Evolutionary conservation across 2,888 invertebrate species (phyloP).

Genomic region (Ophion ventricosus): DNA sequence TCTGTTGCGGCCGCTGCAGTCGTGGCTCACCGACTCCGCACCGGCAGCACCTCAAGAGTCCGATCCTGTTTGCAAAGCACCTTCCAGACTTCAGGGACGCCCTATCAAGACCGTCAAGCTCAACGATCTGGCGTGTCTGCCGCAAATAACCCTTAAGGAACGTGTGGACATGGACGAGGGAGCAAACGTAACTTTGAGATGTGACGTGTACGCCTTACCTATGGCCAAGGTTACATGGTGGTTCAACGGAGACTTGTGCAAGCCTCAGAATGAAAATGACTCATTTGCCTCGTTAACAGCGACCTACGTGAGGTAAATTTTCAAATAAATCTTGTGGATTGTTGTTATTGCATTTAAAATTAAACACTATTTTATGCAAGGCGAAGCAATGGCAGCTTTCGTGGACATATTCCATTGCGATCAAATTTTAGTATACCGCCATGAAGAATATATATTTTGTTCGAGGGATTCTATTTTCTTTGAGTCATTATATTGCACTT

Average conservation of each 20-base stretch:
- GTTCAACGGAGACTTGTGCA: constrained; percentile 89
- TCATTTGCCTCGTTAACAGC: constrained; percentile 70
- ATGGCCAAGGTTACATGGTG: constrained; percentile 93
- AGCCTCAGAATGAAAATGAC: constrained; percentile 88
- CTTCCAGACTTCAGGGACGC: constrained; percentile 87
- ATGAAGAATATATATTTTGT: background rate
- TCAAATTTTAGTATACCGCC: constrained; percentile 10
- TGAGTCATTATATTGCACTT: constrained; percentile 53
- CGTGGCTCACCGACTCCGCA: constrained; percentile 88
- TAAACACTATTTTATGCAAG: background rate
- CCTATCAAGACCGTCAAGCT: constrained; percentile 88
- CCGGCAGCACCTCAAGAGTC: constrained; percentile 91
- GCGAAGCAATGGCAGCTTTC: background rate
- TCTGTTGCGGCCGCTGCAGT: constrained; percentile 89
- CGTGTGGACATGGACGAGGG: constrained; percentile 92
- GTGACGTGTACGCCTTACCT: constrained; percentile 92
- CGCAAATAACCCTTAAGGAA: constrained; percentile 90
- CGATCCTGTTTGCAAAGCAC: constrained; percentile 91
- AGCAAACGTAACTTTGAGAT: constrained; percentile 91
- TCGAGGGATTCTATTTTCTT: constrained; percentile 47
- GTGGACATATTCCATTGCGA: background rate
- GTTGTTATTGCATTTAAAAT: background rate
- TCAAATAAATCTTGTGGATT: background rate
- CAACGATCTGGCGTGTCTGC: constrained; percentile 92
- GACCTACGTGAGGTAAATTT: constrained; percentile 69